Evolutionary conservation across 2,797 vertebrate species (phyloP).

Genomic region (Toxotes lorentzi): DNA sequence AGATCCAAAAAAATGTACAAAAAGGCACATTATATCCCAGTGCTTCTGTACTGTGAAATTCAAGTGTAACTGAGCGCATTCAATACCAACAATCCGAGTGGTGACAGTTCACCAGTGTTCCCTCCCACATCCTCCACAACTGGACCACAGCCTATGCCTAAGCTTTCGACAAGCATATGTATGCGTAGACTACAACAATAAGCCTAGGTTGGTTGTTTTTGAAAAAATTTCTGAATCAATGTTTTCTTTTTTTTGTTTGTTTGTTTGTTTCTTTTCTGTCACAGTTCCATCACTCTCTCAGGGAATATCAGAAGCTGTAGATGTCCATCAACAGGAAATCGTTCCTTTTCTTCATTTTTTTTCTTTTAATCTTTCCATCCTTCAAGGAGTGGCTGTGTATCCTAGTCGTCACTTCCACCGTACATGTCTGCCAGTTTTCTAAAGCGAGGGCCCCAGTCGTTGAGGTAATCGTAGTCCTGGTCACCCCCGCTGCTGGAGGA

Average conservation of each 20-base stretch:
- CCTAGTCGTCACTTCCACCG: conserved; percentile 94
- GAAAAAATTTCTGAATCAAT: conserved; percentile 79
- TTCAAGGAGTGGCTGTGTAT: conserved; percentile 48
- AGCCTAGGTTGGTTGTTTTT: conserved; percentile 93
- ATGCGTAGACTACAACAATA: conserved; percentile 98
- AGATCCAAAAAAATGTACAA: conserved; percentile 99
- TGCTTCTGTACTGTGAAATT: conserved; percentile 99
- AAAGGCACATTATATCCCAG: conserved; percentile 99
- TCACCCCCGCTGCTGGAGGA: conserved; percentile 98
- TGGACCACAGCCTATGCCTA: conserved; percentile 92
- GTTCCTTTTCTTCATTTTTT: conserved; percentile 66
- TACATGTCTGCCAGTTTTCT: conserved; percentile 99
- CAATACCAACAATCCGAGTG: conserved; percentile 90
- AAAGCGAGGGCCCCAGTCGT: conserved; percentile 98
- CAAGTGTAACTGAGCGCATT: conserved; percentile 98
- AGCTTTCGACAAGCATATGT: conserved; percentile 97
- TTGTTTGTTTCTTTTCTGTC: conserved; percentile 69
- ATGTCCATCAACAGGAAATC: conserved; percentile 88
- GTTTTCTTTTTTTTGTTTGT: conserved; percentile 67
- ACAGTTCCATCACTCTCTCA: conserved; percentile 87
- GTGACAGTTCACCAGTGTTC: conserved; percentile 93
- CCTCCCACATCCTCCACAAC: conserved; percentile 89
- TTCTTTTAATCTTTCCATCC: conserved; percentile 39
- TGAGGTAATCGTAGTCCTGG: conserved; percentile 99
- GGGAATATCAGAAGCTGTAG: conserved; percentile 91